Conservation (phyloP, 2,797 vertebrate species). For the Nasua narica region DNA sequence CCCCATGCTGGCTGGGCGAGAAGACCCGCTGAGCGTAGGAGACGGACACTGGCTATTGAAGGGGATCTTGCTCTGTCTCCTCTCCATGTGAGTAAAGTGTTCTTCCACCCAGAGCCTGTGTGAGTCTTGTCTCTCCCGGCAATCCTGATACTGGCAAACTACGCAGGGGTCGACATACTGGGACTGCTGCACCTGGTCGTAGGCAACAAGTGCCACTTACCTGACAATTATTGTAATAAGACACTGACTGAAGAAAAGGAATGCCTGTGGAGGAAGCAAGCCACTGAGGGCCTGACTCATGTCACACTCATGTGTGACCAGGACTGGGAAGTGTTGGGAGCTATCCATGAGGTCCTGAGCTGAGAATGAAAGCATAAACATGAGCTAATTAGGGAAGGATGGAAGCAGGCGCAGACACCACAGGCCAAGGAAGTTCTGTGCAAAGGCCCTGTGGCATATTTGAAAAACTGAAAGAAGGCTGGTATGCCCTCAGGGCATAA, state of each 20-base stretch:
- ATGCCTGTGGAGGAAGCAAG: neutral
- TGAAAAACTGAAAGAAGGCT: neutral
- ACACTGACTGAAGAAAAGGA: neutral
- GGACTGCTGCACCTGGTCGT: neutral
- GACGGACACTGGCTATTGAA: neutral
- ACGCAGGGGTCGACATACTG: neutral
- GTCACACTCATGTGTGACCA: neutral
- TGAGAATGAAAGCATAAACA: neutral
- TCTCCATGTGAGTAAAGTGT: neutral
- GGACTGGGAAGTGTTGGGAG: neutral
- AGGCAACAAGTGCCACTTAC: neutral
- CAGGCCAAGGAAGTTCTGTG: neutral
- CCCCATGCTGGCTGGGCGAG: too few relatives aligned
- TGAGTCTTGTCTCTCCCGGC: neutral
- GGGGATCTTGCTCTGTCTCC: neutral
- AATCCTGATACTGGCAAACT: neutral
- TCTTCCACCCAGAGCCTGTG: neutral
- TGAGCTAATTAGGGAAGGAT: neutral
- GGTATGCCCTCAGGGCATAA: neutral
- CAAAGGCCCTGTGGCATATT: neutral
- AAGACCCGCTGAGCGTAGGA: neutral
- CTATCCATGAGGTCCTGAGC: too few relatives aligned
- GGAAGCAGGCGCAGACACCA: neutral
- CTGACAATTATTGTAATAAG: neutral
- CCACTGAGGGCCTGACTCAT: neutral